Conservation (phyloP, 2,113 vertebrate species). For the Sprattus sprattus region DNA sequence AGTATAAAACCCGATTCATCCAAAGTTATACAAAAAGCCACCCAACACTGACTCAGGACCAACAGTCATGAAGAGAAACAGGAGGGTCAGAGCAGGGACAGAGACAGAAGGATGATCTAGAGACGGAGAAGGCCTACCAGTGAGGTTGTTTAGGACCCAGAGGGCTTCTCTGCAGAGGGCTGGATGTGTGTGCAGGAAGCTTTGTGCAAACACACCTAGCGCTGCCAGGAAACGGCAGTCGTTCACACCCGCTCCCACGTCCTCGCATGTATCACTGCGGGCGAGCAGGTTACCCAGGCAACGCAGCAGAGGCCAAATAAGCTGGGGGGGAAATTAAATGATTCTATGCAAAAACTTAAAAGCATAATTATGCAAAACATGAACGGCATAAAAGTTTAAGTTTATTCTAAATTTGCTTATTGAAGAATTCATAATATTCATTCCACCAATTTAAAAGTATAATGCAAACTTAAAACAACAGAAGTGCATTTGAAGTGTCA, state of each 20-base stretch:
- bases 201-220: slow-evolving; percentile 78
- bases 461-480: background rate
- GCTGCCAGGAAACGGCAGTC: slow-evolving; percentile 74
- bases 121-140: slow-evolving; percentile 69
- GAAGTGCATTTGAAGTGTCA: background rate
- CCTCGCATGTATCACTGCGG: slow-evolving; percentile 23
- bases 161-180: slow-evolving; percentile 80
- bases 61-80: background rate
- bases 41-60: background rate
- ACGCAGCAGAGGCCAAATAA: slow-evolving; percentile 13
- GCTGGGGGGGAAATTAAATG: background rate
- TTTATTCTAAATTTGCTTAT: background rate
- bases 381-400: background rate
- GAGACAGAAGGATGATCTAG: background rate
- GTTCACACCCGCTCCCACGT: slow-evolving; percentile 45
- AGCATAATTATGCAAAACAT: background rate
- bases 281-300: slow-evolving; percentile 5
- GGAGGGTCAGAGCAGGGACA: background rate
- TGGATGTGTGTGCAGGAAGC: slow-evolving; percentile 72
- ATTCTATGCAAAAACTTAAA: background rate
- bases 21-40: background rate
- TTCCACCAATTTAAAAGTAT: slow-evolving; percentile 8
- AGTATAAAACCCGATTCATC: background rate
- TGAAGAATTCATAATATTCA: background rate
- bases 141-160: slow-evolving; percentile 96